Base-by-base conservation (phyloP, 2,113 vertebrate genomes). In the Apus apus region DNA sequence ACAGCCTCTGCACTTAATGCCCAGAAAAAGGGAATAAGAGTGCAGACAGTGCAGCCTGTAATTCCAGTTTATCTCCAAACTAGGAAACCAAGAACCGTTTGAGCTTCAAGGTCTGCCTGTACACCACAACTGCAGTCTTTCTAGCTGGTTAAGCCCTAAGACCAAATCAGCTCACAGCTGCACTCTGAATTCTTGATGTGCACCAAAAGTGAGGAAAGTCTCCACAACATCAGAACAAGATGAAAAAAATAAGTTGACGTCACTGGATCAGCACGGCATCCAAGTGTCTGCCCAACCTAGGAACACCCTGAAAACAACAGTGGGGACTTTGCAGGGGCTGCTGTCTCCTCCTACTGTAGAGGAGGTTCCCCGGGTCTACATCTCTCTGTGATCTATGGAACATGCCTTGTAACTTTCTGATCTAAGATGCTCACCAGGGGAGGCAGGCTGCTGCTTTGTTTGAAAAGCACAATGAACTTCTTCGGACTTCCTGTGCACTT, bases 181-280 rank as follows among this genome's bases (percentile, higher is more conserved):
- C 16, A 16, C 30, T 80, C 45, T 20, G 54, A n/a, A 26, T 11
- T 60, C n/a, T 40, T 5, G 6, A 26, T 3, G 11, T 16, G 9
- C 22, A 48, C 15, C 26, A 71, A 70, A 91, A 82, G 4, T 45
- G n/a, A 56, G 18, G 25, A 14, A 77, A 61, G 29, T 43, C 14
- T 46, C 6, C 34, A 6, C 12, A 60, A 3, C 5, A 36, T 8
- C 11, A 48, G 70, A 85, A 62, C 6, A 48, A 43, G 19, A 66
- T 3, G 8, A 68, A 38, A 62, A 61, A 77, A 50, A 21, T 48
- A 64, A 20, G 26, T 5, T 67, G n/a, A 27, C 45, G 20, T 60
- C 4, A 1, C 11, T 77, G 38, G 23, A 88, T 58, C 26, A 70
- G 38, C 60, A 38, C 0, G 0, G 5, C 15, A 60, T 25, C 36